phyloP scores from a whole-genome alignment of 1,140 invertebrate species.

The Cydia fagiglandana region DNA sequence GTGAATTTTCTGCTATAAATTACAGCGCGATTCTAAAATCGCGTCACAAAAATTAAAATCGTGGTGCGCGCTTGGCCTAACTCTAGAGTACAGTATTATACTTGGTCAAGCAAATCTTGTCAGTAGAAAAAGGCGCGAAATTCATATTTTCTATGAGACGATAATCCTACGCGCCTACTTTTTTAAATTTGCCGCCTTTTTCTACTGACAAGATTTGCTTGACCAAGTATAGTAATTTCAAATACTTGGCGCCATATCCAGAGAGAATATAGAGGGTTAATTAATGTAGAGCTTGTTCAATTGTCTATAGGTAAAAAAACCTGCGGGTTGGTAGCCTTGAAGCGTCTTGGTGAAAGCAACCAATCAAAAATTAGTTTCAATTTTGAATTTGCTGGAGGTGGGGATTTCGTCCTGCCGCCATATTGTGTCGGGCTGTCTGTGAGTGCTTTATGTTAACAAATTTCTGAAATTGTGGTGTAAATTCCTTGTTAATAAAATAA shows the following conservation, averaged over 20 bases:
- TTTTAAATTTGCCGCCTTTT: no score
- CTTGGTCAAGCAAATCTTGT: no score
- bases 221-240: no score
- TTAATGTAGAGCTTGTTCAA: not conserved
- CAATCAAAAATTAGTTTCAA: conserved; percentile 65
- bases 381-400: conserved; percentile 74
- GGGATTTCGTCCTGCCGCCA: conserved; percentile 74
- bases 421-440: conserved; percentile 76
- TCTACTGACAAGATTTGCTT: no score
- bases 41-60: no score
- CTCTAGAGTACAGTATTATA: no score
- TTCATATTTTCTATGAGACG: no score
- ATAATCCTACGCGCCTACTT: no score
- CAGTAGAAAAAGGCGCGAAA: no score
- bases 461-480: conserved; percentile 63
- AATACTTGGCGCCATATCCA: not conserved
- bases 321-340: conserved; percentile 39
- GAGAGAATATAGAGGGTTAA: not conserved
- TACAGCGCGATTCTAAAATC: no score
- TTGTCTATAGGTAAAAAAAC: not conserved
- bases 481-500: conserved; percentile 66
- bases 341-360: conserved; percentile 61
- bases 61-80: no score
- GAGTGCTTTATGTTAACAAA: conserved; percentile 72
- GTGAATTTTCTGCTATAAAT: no score